Base-by-base conservation (phyloP, 2,888 invertebrate species). In the Phalera bucephala region DNA sequence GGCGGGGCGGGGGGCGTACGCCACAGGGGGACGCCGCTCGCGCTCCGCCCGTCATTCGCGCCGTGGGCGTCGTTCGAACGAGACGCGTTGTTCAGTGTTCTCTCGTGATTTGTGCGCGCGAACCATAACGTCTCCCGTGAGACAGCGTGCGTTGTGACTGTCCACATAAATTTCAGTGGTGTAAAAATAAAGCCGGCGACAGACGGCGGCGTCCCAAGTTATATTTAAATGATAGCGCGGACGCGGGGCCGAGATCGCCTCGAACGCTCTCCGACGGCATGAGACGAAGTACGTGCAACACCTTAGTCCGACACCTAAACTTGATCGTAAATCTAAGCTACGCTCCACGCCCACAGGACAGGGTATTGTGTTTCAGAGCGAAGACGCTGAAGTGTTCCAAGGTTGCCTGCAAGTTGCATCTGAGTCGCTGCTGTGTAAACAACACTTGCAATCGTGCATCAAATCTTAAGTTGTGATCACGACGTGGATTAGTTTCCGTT, bases 141-240 rank as follows among this genome's bases (percentile, higher is more conserved):
- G 72, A 70, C 67, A 51, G 57, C 80, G 75, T 74, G 73, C 75
- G 77, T 76, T 75, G 77, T 79, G 75, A 74, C 73, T 58, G 58
- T 69, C 60, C 64, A 64, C 67, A 69, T 64, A 72, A 79, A 76
- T 73, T 72, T 75, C 72, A 49, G 69, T 70, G 63, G 85, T 85
- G 78, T 85, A 87, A 84, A 88, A 88, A 88, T 87, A 87, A 85
- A 85, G 83, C 79, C 85, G 83, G 77, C 80, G 83, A 83, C 83
- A 85, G 82, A 86, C 87, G 70, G 72, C 77, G 73, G 74, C 73
- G 69, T 78, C 70, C 75, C 78, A 75, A 81, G 87, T 84, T 88
- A 89, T 83, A 87, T 86, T 84, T 89, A 88, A 88, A 88, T 89
- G 88, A 85, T 85, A 87, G 81, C 84, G 69, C 75, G 64, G 69